phyloP scores from a whole-genome alignment of 2,113 vertebrate genomes.

The Mola mola region DNA sequence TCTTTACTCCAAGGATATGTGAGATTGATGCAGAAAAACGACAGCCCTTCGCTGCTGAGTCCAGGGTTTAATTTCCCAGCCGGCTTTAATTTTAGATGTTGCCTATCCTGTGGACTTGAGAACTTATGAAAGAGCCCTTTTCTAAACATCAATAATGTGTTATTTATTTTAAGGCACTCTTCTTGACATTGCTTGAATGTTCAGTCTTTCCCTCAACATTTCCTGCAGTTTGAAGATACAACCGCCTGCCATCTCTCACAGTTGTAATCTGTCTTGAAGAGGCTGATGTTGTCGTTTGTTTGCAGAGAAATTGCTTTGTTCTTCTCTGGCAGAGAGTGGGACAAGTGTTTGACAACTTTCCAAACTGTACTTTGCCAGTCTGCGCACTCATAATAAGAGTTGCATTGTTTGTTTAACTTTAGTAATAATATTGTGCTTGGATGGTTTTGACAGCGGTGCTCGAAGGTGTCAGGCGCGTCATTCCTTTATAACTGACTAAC shows the following conservation, averaged over 20 bases:
- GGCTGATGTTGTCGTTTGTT: slow-evolving; percentile 6
- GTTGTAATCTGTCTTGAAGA: slow-evolving; percentile 2
- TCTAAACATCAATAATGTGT: neutral
- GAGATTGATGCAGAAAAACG: slow-evolving; percentile 1
- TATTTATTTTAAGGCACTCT: neutral
- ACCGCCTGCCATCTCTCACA: neutral
- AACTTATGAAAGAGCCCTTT: neutral
- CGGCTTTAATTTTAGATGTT: too few relatives aligned
- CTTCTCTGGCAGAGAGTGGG: neutral
- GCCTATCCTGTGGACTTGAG: too few relatives aligned
- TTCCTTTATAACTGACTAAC: too few relatives aligned
- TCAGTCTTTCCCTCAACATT: too few relatives aligned
- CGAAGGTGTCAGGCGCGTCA: too few relatives aligned
- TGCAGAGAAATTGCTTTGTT: slow-evolving; percentile 8
- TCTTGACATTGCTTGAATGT: neutral
- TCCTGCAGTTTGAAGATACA: too few relatives aligned
- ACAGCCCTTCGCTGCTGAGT: neutral
- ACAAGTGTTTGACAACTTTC: slow-evolving; percentile 15
- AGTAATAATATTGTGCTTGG: too few relatives aligned
- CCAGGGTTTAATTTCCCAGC: too few relatives aligned
- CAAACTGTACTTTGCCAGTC: neutral
- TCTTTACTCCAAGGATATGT: neutral
- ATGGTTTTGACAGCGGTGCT: too few relatives aligned
- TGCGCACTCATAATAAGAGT: neutral
- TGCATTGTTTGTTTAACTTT: neutral